Evolutionary conservation across 2,797 vertebrate genomes (phyloP), one percentile per base, ranked within the genome.

Genomic region (Chromis chromis): DNA sequence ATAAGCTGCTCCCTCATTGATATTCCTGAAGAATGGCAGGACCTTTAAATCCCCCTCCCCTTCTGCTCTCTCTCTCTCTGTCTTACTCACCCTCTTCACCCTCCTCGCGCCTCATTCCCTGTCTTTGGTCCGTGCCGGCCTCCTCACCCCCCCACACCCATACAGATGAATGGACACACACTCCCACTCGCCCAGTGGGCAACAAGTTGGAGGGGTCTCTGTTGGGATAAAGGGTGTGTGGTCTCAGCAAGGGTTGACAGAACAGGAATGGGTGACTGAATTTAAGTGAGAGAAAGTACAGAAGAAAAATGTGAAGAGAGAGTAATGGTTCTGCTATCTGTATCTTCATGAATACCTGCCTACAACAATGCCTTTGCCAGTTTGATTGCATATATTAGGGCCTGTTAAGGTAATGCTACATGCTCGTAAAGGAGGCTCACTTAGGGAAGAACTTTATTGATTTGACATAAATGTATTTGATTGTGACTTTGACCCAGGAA

Each of bases 21-120:
- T 84, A 82, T 79, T 81, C 70, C 49, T 65, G 27, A 55, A 66
- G 68, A 62, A 53, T 65, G 5, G 1, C 57, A 50, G 76, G 56
- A 61, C 63, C 60, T 82, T 69, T 67, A 72, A 57, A 7, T 7
- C 14, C 19, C 40, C 10, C 40, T 17, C 4, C 19, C 6, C 33
- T 12, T 42, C 27, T 31, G 5, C 33, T 36, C 28, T 31, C 10
- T 36, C 33, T 21, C 27, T 67, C 31, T 66, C 65, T 22, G 4
- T 61, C 44, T 33, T 17, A 40, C 31, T 56, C 40, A 16, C 14
- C 40, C 40, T 58, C 54, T 17, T 67, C 62, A 17, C 25, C 57
- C 58, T 65, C 50, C 65, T 40, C 21, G 19, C 0, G 42, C 53
- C 31, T 55, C 14, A 28, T 16, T 68, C 22, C 11, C 28, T 54